Conservation (phyloP, 1,140 invertebrate species). For the Papilio polytes region DNA sequence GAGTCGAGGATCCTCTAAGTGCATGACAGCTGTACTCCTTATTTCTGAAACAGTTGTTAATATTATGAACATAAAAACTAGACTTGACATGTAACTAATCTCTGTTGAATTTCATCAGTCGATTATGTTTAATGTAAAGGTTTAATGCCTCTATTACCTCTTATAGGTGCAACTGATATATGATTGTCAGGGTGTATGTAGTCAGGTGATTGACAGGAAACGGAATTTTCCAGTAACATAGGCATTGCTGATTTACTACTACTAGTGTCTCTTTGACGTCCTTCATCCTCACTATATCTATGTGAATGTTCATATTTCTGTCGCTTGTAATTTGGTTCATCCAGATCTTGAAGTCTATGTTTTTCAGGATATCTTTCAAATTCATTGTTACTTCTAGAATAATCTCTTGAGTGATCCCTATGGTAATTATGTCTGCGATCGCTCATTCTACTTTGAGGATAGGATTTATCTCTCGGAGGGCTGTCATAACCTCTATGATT, state of each 20-base stretch:
- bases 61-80: background rate
- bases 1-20: constrained; percentile 66
- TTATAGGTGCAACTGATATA: constrained; percentile 50
- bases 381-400: constrained; percentile 47
- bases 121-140: background rate
- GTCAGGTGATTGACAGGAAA: constrained; percentile 67
- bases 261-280: constrained; percentile 36
- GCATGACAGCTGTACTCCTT: constrained; percentile 49
- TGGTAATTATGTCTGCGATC: constrained; percentile 47
- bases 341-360: constrained; percentile 51
- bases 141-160: constrained; percentile 52
- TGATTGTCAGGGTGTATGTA: constrained; percentile 48
- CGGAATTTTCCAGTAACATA: constrained; percentile 24
- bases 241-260: constrained; percentile 6
- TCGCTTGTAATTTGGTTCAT: constrained; percentile 57
- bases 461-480: constrained; percentile 53
- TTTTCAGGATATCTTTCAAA: constrained; percentile 49
- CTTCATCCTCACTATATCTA: constrained; percentile 42
- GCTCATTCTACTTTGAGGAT: constrained; percentile 50
- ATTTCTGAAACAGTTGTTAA: constrained; percentile 63
- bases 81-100: background rate
- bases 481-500: constrained; percentile 53
- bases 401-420: constrained; percentile 44
- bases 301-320: constrained; percentile 51
- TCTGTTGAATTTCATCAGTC: background rate